Conservation (phyloP, 1,140 invertebrate genomes). For the Drepana arcuata region DNA sequence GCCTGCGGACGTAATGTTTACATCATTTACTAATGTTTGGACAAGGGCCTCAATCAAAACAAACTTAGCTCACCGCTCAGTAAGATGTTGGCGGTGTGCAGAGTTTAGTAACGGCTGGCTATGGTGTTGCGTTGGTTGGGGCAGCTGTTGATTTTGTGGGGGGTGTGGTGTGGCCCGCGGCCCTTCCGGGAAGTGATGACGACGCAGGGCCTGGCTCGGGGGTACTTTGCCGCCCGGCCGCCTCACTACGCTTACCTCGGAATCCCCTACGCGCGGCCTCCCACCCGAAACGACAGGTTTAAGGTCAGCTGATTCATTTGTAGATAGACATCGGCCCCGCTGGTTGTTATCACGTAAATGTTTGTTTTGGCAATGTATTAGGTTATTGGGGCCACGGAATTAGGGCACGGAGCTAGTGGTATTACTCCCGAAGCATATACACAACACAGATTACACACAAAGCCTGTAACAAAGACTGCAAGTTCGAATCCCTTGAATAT, state of each 20-base stretch:
- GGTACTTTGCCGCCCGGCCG: conserved; percentile 33
- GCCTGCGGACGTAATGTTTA: too few relatives aligned
- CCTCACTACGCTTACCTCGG: conserved; percentile 53
- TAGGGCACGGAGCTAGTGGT: too few relatives aligned
- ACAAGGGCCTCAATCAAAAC: too few relatives aligned
- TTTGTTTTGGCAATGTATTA: too few relatives aligned
- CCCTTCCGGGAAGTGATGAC: conserved; percentile 30
- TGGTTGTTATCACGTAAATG: neutral
- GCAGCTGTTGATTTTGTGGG: conserved; percentile 10
- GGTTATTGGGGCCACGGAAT: too few relatives aligned
- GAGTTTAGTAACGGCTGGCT: neutral
- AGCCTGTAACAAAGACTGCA: too few relatives aligned
- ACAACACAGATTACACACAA: too few relatives aligned
- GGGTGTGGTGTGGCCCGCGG: conserved; percentile 9
- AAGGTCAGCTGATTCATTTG: conserved; percentile 43
- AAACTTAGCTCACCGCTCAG: too few relatives aligned
- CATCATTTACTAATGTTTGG: too few relatives aligned
- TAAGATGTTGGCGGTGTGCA: too few relatives aligned
- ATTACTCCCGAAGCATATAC: too few relatives aligned
- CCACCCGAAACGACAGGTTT: conserved; percentile 34
- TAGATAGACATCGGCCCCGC: conserved; percentile 5
- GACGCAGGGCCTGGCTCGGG: conserved; percentile 41
- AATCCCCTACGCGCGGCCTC: conserved; percentile 45
- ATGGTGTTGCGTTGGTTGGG: neutral
- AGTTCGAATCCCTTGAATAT: too few relatives aligned